Base-by-base conservation (phyloP, 2,113 vertebrate genomes). In the Aviceda subcristata region DNA sequence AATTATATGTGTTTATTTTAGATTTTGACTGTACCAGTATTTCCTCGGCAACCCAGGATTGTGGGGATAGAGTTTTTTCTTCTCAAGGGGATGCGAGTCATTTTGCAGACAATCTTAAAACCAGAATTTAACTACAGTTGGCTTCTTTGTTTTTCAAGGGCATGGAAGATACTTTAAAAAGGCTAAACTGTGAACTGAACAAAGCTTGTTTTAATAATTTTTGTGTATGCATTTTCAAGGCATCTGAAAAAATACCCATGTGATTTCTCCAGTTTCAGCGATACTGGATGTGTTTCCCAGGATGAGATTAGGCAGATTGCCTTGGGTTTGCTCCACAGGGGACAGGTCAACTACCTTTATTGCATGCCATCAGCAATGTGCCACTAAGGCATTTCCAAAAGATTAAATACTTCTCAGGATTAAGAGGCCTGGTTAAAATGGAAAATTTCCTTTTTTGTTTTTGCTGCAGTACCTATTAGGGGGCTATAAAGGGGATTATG, bases 121-220 rank as follows among this genome's bases (percentile, higher is more conserved):
- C 5, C 41, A 92, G 81, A 88, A 83, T 93, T 94, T 82, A 93
- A 90, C 74, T 82, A n/a, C 29, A 86, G 71, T 38, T 90, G 46
- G 41, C 64, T 74, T 73, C 75, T 92, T 77, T 95, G 43, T 88
- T 93, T 81, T 92, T 90, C 78, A 80, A 80, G 93, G 74, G 63
- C 90, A 88, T 92, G 55, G 78, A 50, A 86, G 67, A 93, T 74
- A 51, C n/a, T 95, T 92, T 67, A 90, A 53, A 57, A 86, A 59
- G 59, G 38, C 85, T 87, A 74, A 95, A 79, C 57, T 69, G 64
- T 87, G 63, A 93, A 83, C 45, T 17, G 62, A 92, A 83, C 59
- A 96, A 92, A 94, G 55, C 78, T 96, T 92, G 82, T 88, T 94
- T 90, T 63, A 92, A 77, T 90, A 83, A 74, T 84, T 94, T 90